Evolutionary conservation across 2,113 vertebrate species (phyloP).

Genomic region (Eira barbara): DNA sequence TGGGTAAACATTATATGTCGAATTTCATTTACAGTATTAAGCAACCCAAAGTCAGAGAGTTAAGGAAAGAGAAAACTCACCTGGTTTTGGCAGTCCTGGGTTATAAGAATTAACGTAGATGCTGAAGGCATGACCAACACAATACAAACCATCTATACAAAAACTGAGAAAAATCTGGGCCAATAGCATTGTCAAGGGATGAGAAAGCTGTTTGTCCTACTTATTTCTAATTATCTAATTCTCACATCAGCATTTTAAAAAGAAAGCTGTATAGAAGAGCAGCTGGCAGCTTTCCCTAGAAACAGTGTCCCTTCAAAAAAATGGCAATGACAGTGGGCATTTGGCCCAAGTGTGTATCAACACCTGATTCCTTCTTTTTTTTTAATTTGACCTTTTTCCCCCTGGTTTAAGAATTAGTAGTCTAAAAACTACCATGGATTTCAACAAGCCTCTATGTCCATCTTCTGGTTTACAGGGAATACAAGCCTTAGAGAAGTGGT

Average conservation of each 20-base stretch:
- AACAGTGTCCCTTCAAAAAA: not conserved
- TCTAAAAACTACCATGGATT: slow-evolving; percentile 1
- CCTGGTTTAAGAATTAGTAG: not conserved
- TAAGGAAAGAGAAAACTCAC: not conserved
- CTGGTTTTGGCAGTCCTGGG: not conserved
- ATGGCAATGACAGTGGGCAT: not conserved
- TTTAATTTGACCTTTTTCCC: not conserved
- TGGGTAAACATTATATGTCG: not conserved
- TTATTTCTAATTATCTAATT: slow-evolving; percentile 19
- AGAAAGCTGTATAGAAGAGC: not conserved
- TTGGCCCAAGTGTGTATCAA: not conserved
- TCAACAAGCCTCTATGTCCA: not conserved
- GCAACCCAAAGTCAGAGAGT: not conserved
- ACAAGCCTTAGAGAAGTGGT: not conserved
- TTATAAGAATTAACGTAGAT: not conserved
- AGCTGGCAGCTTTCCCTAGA: not conserved
- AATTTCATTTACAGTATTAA: not conserved
- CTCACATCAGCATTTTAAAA: slow-evolving; percentile 17
- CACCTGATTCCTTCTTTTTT: not conserved
- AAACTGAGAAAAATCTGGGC: not conserved
- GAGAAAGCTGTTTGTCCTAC: slow-evolving; percentile 26
- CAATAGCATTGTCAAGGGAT: slow-evolving; percentile 3
- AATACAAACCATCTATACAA: not conserved
- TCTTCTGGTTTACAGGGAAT: not conserved
- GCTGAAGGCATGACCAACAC: not conserved